phyloP scores from a whole-genome alignment of 2,888 invertebrate species.

The Andrena fulva region DNA sequence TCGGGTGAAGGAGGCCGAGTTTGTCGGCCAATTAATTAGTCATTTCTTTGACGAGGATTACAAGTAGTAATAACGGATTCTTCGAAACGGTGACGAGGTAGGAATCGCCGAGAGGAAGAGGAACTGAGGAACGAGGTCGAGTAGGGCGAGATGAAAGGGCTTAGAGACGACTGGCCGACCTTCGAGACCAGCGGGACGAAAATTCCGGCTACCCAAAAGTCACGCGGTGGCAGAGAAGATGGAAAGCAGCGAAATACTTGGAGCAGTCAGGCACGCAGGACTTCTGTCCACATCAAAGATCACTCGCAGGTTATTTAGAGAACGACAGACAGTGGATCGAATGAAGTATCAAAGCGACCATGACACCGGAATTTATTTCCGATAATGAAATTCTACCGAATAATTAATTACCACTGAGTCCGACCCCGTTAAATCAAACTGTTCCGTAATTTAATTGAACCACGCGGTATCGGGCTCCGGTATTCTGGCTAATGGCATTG shows the following conservation, averaged over 20 bases:
- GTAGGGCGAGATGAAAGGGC: constrained; percentile 26
- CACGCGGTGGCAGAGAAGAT: neutral
- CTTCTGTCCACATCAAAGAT: neutral
- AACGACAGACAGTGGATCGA: neutral
- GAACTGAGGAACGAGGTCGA: constrained; percentile 51
- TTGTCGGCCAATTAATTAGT: constrained; percentile 62
- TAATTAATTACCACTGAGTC: constrained; percentile 46
- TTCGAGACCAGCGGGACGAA: neutral
- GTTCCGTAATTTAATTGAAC: constrained; percentile 53
- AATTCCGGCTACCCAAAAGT: neutral
- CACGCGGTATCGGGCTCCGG: neutral
- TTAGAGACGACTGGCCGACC: neutral
- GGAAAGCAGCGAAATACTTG: neutral
- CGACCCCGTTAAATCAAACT: constrained; percentile 28
- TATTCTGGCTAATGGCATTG: constrained; percentile 25
- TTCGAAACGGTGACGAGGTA: neutral
- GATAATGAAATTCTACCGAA: constrained; percentile 50
- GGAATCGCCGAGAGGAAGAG: constrained; percentile 4
- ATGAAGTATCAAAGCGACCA: constrained; percentile 1
- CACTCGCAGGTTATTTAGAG: constrained; percentile 1
- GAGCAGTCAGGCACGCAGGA: neutral
- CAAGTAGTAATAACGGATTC: constrained; percentile 56
- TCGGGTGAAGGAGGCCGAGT: constrained; percentile 47
- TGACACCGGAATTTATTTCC: constrained; percentile 47
- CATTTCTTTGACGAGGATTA: constrained; percentile 50